These are phyloP conservation scores for Rhinichthys klamathensis DNA, from an alignment of 2,113 vertebrate genomes.

Conservation along the genomic window DNA sequence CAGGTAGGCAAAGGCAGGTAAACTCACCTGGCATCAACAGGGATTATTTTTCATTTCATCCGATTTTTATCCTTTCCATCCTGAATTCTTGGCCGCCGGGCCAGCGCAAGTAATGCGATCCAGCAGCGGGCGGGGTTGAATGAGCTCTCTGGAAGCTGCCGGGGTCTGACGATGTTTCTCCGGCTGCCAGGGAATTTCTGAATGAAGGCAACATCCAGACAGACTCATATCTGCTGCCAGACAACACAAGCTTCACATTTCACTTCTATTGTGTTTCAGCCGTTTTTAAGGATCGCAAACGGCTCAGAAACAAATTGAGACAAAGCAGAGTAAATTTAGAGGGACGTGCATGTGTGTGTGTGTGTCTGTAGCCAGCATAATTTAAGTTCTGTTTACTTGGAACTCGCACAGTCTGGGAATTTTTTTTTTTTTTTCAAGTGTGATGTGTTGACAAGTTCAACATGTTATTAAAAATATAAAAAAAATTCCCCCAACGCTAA, in stretches of 20 bases:
- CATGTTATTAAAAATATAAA: constrained; percentile 8
- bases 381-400: constrained; percentile 19
- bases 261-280: constrained; percentile 56
- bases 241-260: constrained; percentile 72
- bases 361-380: not conserved
- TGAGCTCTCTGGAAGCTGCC: constrained; percentile 33
- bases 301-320: constrained; percentile 47
- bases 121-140: constrained; percentile 20
- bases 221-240: constrained; percentile 72
- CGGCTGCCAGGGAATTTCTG: constrained; percentile 55
- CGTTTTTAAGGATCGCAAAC: constrained; percentile 70
- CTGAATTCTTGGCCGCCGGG: constrained; percentile 37
- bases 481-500: not conserved
- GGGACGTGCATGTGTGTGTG: constrained; percentile 15
- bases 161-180: constrained; percentile 43
- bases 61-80: constrained; percentile 46
- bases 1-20: constrained; percentile 36
- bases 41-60: constrained; percentile 41
- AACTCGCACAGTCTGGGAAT: not conserved
- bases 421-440: not conserved
- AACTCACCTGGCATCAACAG: constrained; percentile 41
- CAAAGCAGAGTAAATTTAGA: constrained; percentile 20
- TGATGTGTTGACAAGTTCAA: constrained; percentile 20
- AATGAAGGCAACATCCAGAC: constrained; percentile 64
- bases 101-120: constrained; percentile 15